A percentile compares a stretch with the other conserved stretches of the same genome.
Evolutionary conservation across 2,113 vertebrate genomes (phyloP).

Genomic region (Rhizomys pruinosus): DNA sequence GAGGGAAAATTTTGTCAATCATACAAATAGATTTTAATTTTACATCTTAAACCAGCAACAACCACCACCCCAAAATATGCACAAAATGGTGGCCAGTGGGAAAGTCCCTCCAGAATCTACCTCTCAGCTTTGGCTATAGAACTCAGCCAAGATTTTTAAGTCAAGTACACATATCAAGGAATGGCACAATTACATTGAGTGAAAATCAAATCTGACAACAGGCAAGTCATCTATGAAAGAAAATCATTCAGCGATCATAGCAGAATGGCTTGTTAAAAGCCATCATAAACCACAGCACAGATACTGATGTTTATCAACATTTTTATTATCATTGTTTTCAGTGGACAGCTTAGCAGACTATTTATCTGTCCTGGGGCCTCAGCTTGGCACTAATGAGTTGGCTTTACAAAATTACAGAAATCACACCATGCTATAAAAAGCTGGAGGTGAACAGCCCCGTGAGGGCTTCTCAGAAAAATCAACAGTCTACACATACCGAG

Average conservation of each 20-base stretch:
- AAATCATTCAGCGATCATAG: conserved; percentile 78
- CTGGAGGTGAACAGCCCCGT: not conserved
- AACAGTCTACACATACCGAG: not conserved
- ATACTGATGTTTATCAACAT: conserved; percentile 68
- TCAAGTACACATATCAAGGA: conserved; percentile 45
- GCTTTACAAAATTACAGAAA: conserved; percentile 53
- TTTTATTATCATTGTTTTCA: conserved; percentile 73
- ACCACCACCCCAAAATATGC: not conserved
- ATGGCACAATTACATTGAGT: conserved; percentile 69
- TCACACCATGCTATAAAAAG: not conserved
- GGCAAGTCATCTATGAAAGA: conserved; percentile 70
- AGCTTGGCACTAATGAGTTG: conserved; percentile 22
- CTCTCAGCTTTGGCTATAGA: conserved; percentile 67
- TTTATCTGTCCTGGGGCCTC: conserved; percentile 56
- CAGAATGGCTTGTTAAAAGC: conserved; percentile 77
- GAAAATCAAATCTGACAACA: conserved; percentile 72
- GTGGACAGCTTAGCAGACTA: conserved; percentile 55
- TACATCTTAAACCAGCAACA: conserved; percentile 64
- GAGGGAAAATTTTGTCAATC: not conserved
- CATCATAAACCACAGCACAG: conserved; percentile 53
- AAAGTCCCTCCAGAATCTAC: conserved; percentile 56
- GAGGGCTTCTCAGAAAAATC: not conserved
- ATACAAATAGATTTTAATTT: conserved; percentile 66
- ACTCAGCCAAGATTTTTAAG: conserved; percentile 77
- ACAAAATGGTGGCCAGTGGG: conserved; percentile 69